phyloP scores from a whole-genome alignment of 1,140 invertebrate species.

The Microplitis demolitor region DNA sequence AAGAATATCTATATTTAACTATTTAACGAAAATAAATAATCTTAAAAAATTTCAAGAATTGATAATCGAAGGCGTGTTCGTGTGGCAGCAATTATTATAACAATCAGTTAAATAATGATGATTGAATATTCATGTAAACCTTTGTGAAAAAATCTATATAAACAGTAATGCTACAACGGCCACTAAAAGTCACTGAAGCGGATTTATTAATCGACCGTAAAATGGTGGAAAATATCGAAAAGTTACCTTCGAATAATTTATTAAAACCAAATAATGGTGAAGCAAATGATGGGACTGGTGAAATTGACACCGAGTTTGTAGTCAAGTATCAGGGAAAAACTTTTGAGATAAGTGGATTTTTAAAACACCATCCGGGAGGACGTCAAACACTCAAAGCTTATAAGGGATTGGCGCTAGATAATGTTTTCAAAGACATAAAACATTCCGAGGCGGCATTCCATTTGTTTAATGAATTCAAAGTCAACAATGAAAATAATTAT shows the following conservation, averaged over 20 bases:
- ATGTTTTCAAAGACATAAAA: slow-evolving; percentile 60
- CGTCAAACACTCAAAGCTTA: slow-evolving; percentile 62
- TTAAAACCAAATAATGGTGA: not conserved
- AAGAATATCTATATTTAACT: no score
- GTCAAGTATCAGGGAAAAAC: slow-evolving; percentile 60
- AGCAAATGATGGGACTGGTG: not conserved
- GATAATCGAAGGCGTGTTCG: no score
- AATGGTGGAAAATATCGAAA: not conserved
- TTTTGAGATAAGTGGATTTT: slow-evolving; percentile 65
- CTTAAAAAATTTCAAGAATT: no score
- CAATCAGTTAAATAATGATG: no score
- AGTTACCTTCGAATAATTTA: not conserved
- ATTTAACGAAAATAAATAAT: no score
- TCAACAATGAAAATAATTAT: slow-evolving; percentile 39
- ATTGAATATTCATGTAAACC: no score
- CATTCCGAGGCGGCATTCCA: slow-evolving; percentile 69
- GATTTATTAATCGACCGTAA: no score
- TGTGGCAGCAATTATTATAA: no score
- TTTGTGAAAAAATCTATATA: no score
- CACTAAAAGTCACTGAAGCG: no score
- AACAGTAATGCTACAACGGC: no score
- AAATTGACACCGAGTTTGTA: slow-evolving; percentile 43
- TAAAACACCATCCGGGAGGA: slow-evolving; percentile 69
- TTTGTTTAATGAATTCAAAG: slow-evolving; percentile 64
- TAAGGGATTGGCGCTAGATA: slow-evolving; percentile 60